Base-by-base conservation (phyloP, 2,888 invertebrate species). In the Synergus umbraculus region DNA sequence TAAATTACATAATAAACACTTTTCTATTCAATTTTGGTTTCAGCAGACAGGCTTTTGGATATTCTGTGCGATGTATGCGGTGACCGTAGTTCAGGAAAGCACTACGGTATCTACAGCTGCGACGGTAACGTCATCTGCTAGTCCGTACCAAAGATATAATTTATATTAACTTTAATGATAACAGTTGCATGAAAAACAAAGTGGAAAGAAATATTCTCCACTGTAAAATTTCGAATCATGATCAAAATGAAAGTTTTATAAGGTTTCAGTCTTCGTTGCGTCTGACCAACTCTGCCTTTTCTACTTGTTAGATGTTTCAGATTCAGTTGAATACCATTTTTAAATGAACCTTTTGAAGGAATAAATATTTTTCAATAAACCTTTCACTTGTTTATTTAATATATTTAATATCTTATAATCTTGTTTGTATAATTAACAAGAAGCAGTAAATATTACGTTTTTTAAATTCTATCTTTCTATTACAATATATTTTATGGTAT, bases 51-150 rank as follows among this genome's bases (percentile, higher is more conserved):
- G 90, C 95, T 99, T 87, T 95, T 99, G 90, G 99, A 99, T 93
- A 98, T 99, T 91, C 98, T 98, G 22, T 99, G 99, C 93, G 98
- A 98, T 93, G 99, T 99, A 83, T 99, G 99, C 91, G 98, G 98
- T 80, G 99, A 99, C 93, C 95, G 99, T 91, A 99, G 98, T 90
- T 99, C 99, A 15, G 99, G 99, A 81, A 99, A 99, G 93, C 99
- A 99, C 93, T 99, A 99, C 93, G 99, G 99, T 86, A 99, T 99
- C 91, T 99, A 98, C 93, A 98, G 98, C 91, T 99, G 99, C 92
- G 99, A 99, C 94, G 99, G 99, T 98, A 93, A 95, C 79, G 94
- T 91, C 79, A 80, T 78, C 81, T 78, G 81, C 79, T 80, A 83
- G 81, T 82, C 81, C 81, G 82, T 79, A 82, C 81, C 79, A 79